Conservation (phyloP, 2,888 invertebrate genomes). For the Mimas tiliae region DNA sequence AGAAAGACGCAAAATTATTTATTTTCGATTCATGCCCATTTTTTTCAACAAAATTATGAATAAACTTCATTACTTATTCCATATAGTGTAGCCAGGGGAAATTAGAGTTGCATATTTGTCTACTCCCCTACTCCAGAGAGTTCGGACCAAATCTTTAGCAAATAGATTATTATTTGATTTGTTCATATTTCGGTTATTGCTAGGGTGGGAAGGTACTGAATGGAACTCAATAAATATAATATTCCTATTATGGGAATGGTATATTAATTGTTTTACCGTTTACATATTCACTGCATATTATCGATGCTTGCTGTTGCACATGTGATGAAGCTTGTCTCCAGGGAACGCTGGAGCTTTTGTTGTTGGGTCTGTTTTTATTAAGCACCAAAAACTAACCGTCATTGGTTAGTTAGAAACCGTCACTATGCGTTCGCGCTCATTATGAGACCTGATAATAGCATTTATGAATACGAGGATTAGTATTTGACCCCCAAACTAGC, state of each 20-base stretch:
- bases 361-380: no score
- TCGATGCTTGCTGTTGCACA: no score
- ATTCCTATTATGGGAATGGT: constrained; percentile 8
- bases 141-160: constrained; percentile 48
- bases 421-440: no score
- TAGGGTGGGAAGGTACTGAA: constrained; percentile 40
- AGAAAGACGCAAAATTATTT: not conserved
- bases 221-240: constrained; percentile 35
- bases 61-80: constrained; percentile 44
- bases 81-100: constrained; percentile 42
- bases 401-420: no score
- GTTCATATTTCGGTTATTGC: constrained; percentile 44
- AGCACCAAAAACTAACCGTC: no score
- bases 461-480: no score
- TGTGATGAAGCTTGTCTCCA: no score
- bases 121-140: constrained; percentile 45
- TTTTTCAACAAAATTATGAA: constrained; percentile 41
- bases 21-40: constrained; percentile 11
- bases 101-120: constrained; percentile 44
- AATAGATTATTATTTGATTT: constrained; percentile 49
- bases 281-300: not conserved
- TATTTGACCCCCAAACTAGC: no score
- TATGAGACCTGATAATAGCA: no score
- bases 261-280: constrained; percentile 8
- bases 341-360: no score